Conservation (phyloP, 2,797 vertebrate genomes). For the Steatocranus sp. region DNA sequence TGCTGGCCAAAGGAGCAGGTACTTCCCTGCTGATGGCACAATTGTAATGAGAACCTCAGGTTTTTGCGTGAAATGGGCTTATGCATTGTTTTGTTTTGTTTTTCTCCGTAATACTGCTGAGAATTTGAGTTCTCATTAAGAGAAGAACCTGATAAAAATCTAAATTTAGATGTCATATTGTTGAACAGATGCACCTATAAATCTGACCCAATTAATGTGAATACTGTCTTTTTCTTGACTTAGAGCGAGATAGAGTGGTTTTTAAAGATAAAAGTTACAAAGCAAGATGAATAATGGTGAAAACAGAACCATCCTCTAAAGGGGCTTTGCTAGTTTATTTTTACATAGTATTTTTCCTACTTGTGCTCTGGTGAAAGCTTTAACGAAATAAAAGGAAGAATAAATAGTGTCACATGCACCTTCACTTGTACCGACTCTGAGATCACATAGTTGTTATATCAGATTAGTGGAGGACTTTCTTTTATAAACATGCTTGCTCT, state of each 20-base stretch:
- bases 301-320: background rate
- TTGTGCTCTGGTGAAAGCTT: background rate
- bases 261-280: background rate
- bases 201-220: background rate
- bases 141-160: background rate
- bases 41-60: constrained; percentile 3
- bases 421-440: background rate
- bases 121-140: background rate
- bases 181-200: background rate
- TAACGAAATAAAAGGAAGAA: background rate
- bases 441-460: background rate
- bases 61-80: background rate
- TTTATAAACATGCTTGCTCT: background rate
- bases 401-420: background rate
- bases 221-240: background rate
- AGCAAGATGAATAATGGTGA: background rate
- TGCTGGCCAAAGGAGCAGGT: constrained; percentile 16
- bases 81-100: background rate
- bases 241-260: accelerated
- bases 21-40: background rate
- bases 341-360: background rate
- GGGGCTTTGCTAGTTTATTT: background rate
- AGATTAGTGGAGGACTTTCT: background rate
- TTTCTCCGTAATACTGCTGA: background rate
- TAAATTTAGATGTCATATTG: background rate